A percentile compares a stretch with the other conserved stretches of the same genome.
Conservation (phyloP, 2,888 invertebrate genomes). For the Melanostoma scalare region DNA sequence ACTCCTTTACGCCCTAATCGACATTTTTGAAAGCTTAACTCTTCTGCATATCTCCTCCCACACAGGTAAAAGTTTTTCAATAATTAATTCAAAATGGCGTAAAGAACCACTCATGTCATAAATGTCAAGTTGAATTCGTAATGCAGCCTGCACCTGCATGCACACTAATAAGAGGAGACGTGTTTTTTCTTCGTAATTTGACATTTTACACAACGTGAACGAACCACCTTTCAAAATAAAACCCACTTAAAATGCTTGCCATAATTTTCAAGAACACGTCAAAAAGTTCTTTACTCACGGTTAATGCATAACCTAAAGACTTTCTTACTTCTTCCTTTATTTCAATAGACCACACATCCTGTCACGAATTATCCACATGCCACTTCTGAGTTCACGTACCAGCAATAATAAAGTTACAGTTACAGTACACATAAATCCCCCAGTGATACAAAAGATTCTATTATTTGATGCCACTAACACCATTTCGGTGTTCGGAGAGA, state of each 20-base stretch:
- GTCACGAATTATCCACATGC: slow-evolving; percentile 2
- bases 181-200: not conserved
- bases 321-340: not conserved
- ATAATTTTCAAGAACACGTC: not conserved
- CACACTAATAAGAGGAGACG: not conserved
- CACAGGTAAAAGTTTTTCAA: slow-evolving; percentile 18
- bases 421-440: slow-evolving; percentile 2
- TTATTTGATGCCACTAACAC: slow-evolving; percentile 25
- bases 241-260: slow-evolving; percentile 8
- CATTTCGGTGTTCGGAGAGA: slow-evolving; percentile 13
- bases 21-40: too few relatives aligned
- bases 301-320: slow-evolving; percentile 6
- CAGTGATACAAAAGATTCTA: slow-evolving; percentile 16
- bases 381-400: not conserved
- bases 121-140: slow-evolving; percentile 20
- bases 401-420: slow-evolving; percentile 7
- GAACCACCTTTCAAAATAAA: slow-evolving; percentile 11
- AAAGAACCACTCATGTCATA: slow-evolving; percentile 31
- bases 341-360: not conserved
- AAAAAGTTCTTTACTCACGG: not conserved
- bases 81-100: slow-evolving; percentile 10
- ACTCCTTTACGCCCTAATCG: too few relatives aligned
- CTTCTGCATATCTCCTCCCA: too few relatives aligned
- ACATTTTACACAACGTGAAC: slow-evolving; percentile 4
- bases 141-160: not conserved